phyloP scores from a whole-genome alignment of 1,140 invertebrate genomes.

The Eurytemora carolleeae region DNA sequence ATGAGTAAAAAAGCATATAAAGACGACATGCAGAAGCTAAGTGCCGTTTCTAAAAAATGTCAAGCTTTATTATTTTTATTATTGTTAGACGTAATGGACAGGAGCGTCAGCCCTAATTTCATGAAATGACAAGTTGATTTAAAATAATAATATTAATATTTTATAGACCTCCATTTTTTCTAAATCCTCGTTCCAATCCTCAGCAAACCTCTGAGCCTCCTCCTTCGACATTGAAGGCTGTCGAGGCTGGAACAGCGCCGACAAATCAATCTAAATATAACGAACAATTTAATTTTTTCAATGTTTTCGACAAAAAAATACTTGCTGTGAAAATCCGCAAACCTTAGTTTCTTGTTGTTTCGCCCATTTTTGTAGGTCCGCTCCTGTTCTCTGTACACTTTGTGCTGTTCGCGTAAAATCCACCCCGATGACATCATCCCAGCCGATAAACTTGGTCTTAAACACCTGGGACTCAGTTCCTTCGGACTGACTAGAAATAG shows the following conservation, averaged over 20 bases:
- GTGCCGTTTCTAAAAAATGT: too few species aligned
- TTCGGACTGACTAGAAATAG: slow-evolving; percentile 30
- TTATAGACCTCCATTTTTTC: slow-evolving; percentile 93
- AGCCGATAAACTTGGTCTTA: slow-evolving; percentile 88
- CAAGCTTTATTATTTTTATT: too few species aligned
- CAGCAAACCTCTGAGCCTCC: slow-evolving; percentile 72
- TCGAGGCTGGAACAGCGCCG: slow-evolving; percentile 81
- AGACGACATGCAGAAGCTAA: too few species aligned
- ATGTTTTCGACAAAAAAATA: too few species aligned
- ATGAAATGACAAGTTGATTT: slow-evolving; percentile 7
- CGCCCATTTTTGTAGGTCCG: slow-evolving; percentile 83
- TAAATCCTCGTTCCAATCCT: slow-evolving; percentile 85
- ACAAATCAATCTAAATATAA: slow-evolving; percentile 62
- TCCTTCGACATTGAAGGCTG: slow-evolving; percentile 61
- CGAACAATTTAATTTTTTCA: too few species aligned
- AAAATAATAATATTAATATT: slow-evolving; percentile 35
- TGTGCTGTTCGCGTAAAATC: slow-evolving; percentile 96
- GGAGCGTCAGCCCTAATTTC: too few species aligned
- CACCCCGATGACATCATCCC: slow-evolving; percentile 97
- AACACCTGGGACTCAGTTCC: slow-evolving; percentile 47
- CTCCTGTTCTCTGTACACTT: slow-evolving; percentile 84
- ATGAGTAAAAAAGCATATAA: too few species aligned
- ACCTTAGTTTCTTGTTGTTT: slow-evolving; percentile 65
- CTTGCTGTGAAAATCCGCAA: too few species aligned
- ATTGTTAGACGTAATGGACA: too few species aligned